Conservation (phyloP, 23 tunicate genomes). For the Phallusia fumigata region DNA sequence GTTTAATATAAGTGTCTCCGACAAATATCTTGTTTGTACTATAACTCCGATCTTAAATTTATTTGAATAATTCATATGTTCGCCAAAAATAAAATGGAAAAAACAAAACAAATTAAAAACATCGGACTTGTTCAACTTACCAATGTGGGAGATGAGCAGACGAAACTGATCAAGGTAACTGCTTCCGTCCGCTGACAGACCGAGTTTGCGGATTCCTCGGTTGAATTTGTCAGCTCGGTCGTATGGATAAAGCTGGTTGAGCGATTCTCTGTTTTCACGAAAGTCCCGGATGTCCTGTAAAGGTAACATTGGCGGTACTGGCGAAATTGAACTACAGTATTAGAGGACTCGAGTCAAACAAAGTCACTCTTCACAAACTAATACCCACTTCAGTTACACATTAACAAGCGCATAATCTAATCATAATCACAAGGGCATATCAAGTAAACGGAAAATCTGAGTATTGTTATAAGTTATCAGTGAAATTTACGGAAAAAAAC, state of each 20-base stretch:
- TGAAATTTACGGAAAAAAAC: no score
- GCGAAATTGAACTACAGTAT: no score
- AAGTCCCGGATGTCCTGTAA: conserved; percentile 65
- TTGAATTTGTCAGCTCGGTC: conserved; percentile 86
- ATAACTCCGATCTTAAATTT: no score
- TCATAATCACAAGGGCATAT: no score
- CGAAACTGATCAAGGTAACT: conserved; percentile 87
- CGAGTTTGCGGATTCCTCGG: conserved; percentile 80
- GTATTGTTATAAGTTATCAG: not conserved
- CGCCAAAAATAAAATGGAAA: no score
- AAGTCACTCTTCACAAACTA: no score
- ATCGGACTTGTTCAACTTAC: conserved; percentile 11
- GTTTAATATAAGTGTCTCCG: no score
- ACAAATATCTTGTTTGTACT: no score
- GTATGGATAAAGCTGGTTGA: conserved; percentile 71
- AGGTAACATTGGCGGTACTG: not conserved
- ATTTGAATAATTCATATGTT: no score
- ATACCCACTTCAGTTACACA: not conserved
- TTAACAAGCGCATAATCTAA: not conserved
- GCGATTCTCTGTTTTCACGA: conserved; percentile 73
- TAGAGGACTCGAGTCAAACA: no score
- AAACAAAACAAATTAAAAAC: not conserved
- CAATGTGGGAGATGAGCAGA: conserved; percentile 78
- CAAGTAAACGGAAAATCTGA: not conserved
- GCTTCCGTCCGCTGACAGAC: conserved; percentile 71